These are phyloP conservation scores for Argyrosomus regius DNA, from an alignment of 2,797 vertebrate species.

Conservation along the genomic window DNA sequence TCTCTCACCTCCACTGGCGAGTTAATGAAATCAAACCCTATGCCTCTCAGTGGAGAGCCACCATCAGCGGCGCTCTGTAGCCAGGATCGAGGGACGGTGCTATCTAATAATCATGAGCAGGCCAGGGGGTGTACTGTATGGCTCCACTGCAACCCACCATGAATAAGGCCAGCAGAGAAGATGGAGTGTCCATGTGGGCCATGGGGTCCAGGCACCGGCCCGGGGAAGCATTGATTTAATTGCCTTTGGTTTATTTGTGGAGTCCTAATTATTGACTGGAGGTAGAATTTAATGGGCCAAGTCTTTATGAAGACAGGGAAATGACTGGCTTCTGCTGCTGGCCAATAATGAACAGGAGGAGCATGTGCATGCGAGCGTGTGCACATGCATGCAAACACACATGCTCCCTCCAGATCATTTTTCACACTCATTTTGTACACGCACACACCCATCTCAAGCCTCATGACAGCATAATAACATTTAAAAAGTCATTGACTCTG, in stretches of 20 bases:
- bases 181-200: conserved; percentile 92
- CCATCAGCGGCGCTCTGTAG: conserved; percentile 69
- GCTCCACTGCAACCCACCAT: conserved; percentile 79
- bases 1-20: conserved; percentile 72
- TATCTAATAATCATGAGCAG: conserved; percentile 91
- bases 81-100: conserved; percentile 71
- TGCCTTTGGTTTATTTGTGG: conserved; percentile 99
- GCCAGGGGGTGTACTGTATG: conserved; percentile 80
- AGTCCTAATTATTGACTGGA: conserved; percentile 99
- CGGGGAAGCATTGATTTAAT: conserved; percentile 98
- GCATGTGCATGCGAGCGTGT: conserved; percentile 77
- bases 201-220: conserved; percentile 86
- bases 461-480: conserved; percentile 94
- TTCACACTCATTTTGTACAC: conserved; percentile 93
- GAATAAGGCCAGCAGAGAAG: conserved; percentile 83
- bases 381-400: conserved; percentile 69
- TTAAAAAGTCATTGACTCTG: conserved; percentile 94
- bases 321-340: conserved; percentile 91
- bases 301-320: conserved; percentile 98
- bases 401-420: conserved; percentile 91
- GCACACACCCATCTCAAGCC: conserved; percentile 72
- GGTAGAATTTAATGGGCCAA: conserved; percentile 97
- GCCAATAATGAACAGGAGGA: conserved; percentile 92
- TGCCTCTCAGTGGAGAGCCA: conserved; percentile 81
- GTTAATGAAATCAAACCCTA: conserved; percentile 85